phyloP scores from a whole-genome alignment of 2,113 vertebrate species.

The Bagarius yarrelli region DNA sequence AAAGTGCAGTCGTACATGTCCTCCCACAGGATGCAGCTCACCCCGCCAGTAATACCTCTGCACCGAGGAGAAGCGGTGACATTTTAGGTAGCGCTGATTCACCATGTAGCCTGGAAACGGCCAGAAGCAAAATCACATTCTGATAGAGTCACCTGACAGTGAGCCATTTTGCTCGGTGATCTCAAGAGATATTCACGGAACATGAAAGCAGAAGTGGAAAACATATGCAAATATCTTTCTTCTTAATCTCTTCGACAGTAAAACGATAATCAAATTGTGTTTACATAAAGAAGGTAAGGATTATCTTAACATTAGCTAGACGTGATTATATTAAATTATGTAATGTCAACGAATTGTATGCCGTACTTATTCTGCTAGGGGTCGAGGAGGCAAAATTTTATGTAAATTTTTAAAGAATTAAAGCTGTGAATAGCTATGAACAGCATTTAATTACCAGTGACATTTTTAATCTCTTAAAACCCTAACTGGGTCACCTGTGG shows the following conservation, averaged over 20 bases:
- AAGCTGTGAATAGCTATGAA: too few species aligned
- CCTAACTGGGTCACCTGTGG: too few species aligned
- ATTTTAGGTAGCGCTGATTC: slow-evolving; percentile 12
- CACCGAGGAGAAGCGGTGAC: slow-evolving; percentile 16
- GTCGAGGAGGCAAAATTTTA: too few species aligned
- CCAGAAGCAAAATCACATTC: neutral
- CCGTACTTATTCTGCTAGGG: neutral
- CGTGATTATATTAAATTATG: neutral
- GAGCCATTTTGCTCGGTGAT: slow-evolving; percentile 19
- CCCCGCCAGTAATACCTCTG: neutral
- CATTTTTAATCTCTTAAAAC: too few species aligned
- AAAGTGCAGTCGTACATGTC: slow-evolving; percentile 20
- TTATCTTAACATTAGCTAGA: neutral
- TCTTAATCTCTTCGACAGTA: slow-evolving; percentile 33
- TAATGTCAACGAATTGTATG: neutral
- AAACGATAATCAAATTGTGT: neutral
- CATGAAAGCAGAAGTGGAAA: slow-evolving; percentile 39
- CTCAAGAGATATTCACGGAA: neutral
- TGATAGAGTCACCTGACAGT: neutral
- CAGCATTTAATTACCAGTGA: too few species aligned
- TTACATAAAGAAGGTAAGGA: neutral
- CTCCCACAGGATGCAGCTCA: slow-evolving; percentile 10
- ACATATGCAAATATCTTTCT: slow-evolving; percentile 58
- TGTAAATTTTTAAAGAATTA: too few species aligned
- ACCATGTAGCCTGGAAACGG: neutral